Evolutionary conservation across 2,888 invertebrate species (phyloP).

Genomic region (Smittia aterrima): DNA sequence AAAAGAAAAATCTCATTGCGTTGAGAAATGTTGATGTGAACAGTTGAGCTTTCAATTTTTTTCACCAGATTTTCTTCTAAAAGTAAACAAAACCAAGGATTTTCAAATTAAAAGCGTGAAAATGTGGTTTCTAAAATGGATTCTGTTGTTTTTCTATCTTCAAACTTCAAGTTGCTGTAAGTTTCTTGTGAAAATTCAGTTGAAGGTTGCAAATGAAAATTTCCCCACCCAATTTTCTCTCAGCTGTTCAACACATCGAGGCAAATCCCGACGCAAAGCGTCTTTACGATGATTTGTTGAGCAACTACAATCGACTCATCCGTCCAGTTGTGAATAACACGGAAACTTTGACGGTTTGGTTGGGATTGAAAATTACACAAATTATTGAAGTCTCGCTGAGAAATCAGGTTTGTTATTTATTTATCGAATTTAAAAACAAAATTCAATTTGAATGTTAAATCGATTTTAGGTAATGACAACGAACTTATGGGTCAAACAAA

Average conservation of each 20-base stretch:
- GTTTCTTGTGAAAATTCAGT: background rate
- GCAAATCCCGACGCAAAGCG: conserved; percentile 93
- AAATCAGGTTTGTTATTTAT: conserved; percentile 60
- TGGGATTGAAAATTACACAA: conserved; percentile 87
- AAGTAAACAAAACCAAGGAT: background rate
- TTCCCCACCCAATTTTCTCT: conserved; percentile 7
- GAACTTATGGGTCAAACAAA: conserved; percentile 81
- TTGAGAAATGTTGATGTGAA: conserved; percentile 12
- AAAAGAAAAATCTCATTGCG: background rate
- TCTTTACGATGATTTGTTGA: conserved; percentile 91
- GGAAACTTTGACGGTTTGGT: conserved; percentile 85
- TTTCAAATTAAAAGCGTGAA: background rate
- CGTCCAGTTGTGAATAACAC: conserved; percentile 90
- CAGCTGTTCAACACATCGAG: conserved; percentile 53
- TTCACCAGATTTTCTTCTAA: background rate
- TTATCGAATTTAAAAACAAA: background rate
- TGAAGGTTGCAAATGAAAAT: background rate
- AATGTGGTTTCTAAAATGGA: background rate
- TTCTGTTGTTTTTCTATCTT: background rate
- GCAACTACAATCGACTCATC: conserved; percentile 93
- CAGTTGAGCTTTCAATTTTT: background rate
- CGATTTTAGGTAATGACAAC: conserved; percentile 76
- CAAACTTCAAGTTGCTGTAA: background rate
- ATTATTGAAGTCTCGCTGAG: conserved; percentile 88
- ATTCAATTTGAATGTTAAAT: background rate